Evolutionary conservation across 2,113 vertebrate genomes (phyloP), one percentile per base, ranked within the genome.

Genomic region (Rattus rattus): DNA sequence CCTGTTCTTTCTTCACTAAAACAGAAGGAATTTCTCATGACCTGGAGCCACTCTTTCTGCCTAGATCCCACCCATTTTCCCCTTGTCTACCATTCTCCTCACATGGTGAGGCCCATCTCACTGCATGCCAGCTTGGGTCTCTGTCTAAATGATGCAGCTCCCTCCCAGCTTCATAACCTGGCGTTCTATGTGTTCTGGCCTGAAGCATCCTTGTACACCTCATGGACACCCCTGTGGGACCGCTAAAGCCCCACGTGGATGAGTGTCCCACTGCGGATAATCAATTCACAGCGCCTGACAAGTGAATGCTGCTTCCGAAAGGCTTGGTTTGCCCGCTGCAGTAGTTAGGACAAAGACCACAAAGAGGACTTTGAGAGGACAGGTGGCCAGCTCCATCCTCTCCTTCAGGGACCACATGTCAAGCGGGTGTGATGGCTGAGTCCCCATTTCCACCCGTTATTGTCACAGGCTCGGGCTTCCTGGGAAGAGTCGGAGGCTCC

Each of bases 361-460:
- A 69, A 1, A 28, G 1, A 1, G 26, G 49, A 36, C 5, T 22
- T 1, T 5, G 56, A 67, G 49, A 11, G 69, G 30, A 61, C 65
- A 87, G 91, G 20, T 2, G 14, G 10, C 39, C 7, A 0, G 24
- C 75, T 0, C 1, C 8, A 2, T 52, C 33, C 2, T 2, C 47
- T 43, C n/a, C n/a, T 0, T 14, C 26, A n/a, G 76, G 36, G 59
- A 61, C 9, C 56, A 24, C 47, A 47, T 26, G 59, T 11, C 9
- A 30, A 54, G 56, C 20, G 17, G 24, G 2, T 13, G 0, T 0
- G 0, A 12, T 5, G 10, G 17, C 80, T 54, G 54, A 28, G 52
- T 30, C 43, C 43, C 47, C 83, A 33, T 43, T 4, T 10, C 26
- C 11, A 39, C 36, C 81, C 26, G 1, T 76, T 69, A 10, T 5